Conservation (phyloP, 2,113 vertebrate species). For the Nanorana parkeri region DNA sequence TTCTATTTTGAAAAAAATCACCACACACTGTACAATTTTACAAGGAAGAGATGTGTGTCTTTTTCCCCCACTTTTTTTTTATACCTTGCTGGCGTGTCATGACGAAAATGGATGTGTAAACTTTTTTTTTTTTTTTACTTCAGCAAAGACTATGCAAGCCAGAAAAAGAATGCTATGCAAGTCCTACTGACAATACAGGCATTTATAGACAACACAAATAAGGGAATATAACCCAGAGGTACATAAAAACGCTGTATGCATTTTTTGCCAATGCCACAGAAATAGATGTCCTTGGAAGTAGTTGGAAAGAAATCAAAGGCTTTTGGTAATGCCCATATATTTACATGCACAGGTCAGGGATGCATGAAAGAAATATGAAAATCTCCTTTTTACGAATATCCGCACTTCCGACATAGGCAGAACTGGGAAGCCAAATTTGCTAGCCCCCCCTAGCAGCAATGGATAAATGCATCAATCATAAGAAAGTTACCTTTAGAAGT, state of each 20-base stretch:
- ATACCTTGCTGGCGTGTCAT: constrained; percentile 84
- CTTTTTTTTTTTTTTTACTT: constrained; percentile 69
- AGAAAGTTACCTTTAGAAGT: not conserved
- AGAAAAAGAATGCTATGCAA: not conserved
- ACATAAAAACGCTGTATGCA: not conserved
- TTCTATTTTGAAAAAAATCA: constrained; percentile 85
- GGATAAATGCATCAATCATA: not conserved
- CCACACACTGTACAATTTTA: constrained; percentile 95
- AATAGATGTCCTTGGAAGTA: not conserved
- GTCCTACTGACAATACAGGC: not conserved
- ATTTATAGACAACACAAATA: not conserved
- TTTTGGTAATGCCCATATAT: constrained; percentile 51
- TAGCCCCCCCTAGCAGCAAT: not conserved
- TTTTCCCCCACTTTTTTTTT: constrained; percentile 79
- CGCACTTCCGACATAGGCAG: not conserved
- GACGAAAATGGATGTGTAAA: constrained; percentile 83
- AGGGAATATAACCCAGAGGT: not conserved
- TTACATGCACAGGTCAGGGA: constrained; percentile 46
- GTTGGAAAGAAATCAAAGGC: not conserved
- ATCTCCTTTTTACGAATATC: not conserved
- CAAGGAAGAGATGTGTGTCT: constrained; percentile 83
- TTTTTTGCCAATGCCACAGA: constrained; percentile 1
- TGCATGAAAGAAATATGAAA: constrained; percentile 15
- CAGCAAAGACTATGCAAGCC: constrained; percentile 55
- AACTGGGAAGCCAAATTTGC: not conserved